Evolutionary conservation across 2,888 invertebrate species (phyloP).

Genomic region (Mythimna pallens): DNA sequence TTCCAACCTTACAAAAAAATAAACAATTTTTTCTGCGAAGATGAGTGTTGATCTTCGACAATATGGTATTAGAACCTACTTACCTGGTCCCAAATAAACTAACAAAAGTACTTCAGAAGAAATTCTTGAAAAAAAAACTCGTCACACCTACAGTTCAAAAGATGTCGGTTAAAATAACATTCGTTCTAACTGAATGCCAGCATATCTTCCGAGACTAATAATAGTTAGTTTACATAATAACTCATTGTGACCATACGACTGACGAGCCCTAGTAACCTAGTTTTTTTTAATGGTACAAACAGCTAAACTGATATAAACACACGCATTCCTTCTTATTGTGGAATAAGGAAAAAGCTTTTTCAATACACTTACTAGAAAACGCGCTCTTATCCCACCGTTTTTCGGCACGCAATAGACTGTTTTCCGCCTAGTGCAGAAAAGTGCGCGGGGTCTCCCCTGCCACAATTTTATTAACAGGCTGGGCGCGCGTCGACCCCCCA

Average conservation of each 20-base stretch:
- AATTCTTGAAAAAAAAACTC: not conserved
- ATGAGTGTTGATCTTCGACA: not conserved
- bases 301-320: constrained; percentile 49
- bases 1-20: too few relatives aligned
- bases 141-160: constrained; percentile 4
- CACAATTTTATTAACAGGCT: too few relatives aligned
- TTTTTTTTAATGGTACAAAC: constrained; percentile 46
- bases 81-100: not conserved
- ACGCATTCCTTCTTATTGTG: constrained; percentile 15
- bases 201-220: constrained; percentile 10
- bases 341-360: not conserved
- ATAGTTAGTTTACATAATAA: constrained; percentile 49
- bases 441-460: too few relatives aligned
- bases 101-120: constrained; percentile 1
- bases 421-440: too few relatives aligned
- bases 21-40: not conserved
- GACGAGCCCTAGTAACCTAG: constrained; percentile 59
- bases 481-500: too few relatives aligned
- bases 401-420: too few relatives aligned
- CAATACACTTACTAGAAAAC: too few relatives aligned
- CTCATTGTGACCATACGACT: constrained; percentile 33
- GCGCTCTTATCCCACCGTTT: too few relatives aligned
- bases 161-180: constrained; percentile 19
- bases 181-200: not conserved
- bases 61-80: constrained; percentile 5